Evolutionary conservation across 2,888 invertebrate species (phyloP).

Genomic region (Papilio demoleus): DNA sequence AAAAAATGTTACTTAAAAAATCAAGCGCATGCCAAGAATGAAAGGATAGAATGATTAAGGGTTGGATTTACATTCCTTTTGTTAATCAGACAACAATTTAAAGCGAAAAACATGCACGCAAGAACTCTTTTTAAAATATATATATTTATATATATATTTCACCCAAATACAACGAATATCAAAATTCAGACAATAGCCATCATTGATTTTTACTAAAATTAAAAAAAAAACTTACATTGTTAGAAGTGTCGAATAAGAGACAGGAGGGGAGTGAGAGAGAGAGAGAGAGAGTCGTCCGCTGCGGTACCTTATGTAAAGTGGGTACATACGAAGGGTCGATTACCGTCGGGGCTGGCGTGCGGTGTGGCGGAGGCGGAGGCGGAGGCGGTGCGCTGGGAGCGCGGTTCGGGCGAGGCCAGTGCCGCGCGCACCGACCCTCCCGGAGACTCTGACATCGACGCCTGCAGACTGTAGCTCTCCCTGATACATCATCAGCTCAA

Average conservation of each 20-base stretch:
- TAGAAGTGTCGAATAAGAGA: conserved; percentile 22
- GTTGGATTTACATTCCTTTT: not conserved
- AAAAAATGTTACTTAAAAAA: not conserved
- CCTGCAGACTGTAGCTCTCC: conserved; percentile 85
- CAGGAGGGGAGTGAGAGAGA: conserved; percentile 37
- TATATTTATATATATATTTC: too few relatives aligned
- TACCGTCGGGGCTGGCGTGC: conserved; percentile 81
- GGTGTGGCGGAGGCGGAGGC: conserved; percentile 69
- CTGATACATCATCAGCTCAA: conserved; percentile 56
- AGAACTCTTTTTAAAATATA: not conserved
- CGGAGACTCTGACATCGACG: conserved; percentile 83
- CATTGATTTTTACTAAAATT: not conserved
- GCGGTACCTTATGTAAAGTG: conserved; percentile 51
- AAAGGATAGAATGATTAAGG: conserved; percentile 8
- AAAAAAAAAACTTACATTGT: conserved; percentile 10
- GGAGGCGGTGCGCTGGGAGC: conserved; percentile 71
- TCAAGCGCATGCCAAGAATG: conserved; percentile 28
- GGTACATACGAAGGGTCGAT: conserved; percentile 79
- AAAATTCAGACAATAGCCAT: not conserved
- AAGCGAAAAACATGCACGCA: conserved; percentile 5
- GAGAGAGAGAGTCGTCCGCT: conserved; percentile 34
- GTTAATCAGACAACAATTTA: not conserved
- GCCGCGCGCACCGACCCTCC: conserved; percentile 79
- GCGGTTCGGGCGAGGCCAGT: conserved; percentile 85
- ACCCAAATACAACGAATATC: not conserved